Evolutionary conservation across 2,797 vertebrate genomes (phyloP).

Genomic region (Enteromius argenteus): DNA sequence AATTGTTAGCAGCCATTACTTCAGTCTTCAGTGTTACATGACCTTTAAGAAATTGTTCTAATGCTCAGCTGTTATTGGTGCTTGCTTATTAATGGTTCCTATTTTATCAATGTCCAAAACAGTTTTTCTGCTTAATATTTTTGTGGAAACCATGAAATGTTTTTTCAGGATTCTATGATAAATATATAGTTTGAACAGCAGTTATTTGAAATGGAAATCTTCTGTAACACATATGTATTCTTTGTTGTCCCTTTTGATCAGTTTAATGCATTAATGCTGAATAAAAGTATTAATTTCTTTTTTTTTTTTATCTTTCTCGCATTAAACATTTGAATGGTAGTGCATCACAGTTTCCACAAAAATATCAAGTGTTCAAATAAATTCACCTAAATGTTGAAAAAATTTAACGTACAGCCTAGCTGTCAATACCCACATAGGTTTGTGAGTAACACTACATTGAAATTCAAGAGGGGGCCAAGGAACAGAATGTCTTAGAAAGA

Average conservation of each 20-base stretch:
- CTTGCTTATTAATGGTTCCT: not conserved
- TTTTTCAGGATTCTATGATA: no score
- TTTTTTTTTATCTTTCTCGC: not conserved
- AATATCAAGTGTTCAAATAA: not conserved
- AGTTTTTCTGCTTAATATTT: not conserved
- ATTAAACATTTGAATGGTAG: not conserved
- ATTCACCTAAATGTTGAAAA: not conserved
- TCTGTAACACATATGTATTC: not conserved
- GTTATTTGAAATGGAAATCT: not conserved
- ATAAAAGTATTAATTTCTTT: not conserved
- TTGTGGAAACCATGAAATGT: no score
- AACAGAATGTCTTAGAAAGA: not conserved
- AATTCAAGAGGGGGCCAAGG: not conserved
- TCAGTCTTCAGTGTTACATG: not conserved
- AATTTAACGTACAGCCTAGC: not conserved
- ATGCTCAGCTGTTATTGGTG: not conserved
- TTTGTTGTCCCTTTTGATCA: not conserved
- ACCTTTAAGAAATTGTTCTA: not conserved
- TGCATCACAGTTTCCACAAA: not conserved
- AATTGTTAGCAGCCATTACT: no score
- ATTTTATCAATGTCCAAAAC: not conserved
- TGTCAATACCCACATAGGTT: not conserved
- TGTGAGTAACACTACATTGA: not conserved
- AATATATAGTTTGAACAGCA: no score
- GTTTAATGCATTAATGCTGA: not conserved